Base-by-base conservation (phyloP, 2,888 invertebrate genomes). In the Eilema griseolum region DNA sequence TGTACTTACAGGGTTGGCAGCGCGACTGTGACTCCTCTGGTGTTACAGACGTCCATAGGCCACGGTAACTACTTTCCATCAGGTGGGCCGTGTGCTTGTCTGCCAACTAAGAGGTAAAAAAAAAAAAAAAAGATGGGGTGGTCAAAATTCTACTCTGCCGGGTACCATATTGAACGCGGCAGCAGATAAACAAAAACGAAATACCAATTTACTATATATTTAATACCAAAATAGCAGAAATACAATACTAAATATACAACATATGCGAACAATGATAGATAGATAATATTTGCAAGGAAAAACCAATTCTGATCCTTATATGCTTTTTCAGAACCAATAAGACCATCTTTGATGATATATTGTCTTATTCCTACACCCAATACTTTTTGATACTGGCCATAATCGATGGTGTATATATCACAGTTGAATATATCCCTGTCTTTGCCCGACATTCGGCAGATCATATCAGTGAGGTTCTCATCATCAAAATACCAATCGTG, bases 381-480 rank as follows among this genome's bases (percentile, higher is more conserved):
- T 52, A n/a, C 10, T 52, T 52, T n/a, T n/a, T n/a, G n/a, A n/a
- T 8, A 52, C 10, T n/a, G 52, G n/a, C 52, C 52, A 52, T 52
- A 52, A 52, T 52, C 52, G 2, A 52, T n/a, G 52, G 52, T 52
- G 3, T 52, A 52, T 52, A 52, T 52, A 5, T 52, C 52, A 10
- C 52, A 52, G n/a, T 52, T 52, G 52, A 52, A 52, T n/a, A 52
- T 52, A 52, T n/a, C 52, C 52, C 52, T 52, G n/a, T 52, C 52
- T 8, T 52, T 52, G n/a, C 10, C n/a, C n/a, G 52, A 52, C 52
- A 52, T 52, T n/a, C 52, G 7, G 52, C 52, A 52, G 20, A 52
- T 52, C 52, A 52, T 52, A 10, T 52, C n/a, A 10, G n/a, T 10
- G 8, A 52, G 52, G 20, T 52, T 52, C 5, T 52, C 52, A 8